phyloP scores from a whole-genome alignment of 2,113 vertebrate genomes.

The Osmerus eperlanus region DNA sequence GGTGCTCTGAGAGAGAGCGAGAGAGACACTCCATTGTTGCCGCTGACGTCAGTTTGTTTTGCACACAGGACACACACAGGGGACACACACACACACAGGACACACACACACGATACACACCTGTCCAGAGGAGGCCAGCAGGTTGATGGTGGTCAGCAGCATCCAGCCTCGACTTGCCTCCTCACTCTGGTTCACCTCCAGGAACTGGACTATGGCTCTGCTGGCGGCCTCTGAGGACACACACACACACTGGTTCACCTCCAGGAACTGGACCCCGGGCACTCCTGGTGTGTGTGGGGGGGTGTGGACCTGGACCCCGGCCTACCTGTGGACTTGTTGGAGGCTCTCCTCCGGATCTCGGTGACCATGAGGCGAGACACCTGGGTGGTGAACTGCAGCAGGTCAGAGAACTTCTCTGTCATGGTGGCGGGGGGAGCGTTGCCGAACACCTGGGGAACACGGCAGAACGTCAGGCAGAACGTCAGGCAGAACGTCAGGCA shows the following conservation, averaged over 20 bases:
- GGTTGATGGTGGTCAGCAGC: slow-evolving; percentile 97
- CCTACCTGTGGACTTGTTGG: slow-evolving; percentile 96
- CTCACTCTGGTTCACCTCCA: slow-evolving; percentile 99
- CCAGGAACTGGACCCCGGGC: not conserved
- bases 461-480: not conserved
- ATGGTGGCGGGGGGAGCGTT: slow-evolving; percentile 93
- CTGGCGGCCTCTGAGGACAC: slow-evolving; percentile 87
- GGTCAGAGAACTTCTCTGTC: slow-evolving; percentile 97
- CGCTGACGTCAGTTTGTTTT: slow-evolving; percentile 15
- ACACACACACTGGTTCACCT: slow-evolving; percentile 24
- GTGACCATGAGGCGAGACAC: slow-evolving; percentile 98
- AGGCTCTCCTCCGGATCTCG: slow-evolving; percentile 94
- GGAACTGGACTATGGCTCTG: slow-evolving; percentile 96
- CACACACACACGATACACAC: slow-evolving; percentile 53
- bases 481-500: no score
- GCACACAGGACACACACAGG: not conserved
- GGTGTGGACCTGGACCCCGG: not conserved
- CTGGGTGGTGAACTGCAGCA: slow-evolving; percentile 98
- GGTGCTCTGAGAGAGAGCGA: not conserved
- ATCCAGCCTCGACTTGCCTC: slow-evolving; percentile 98
- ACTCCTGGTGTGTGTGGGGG: not conserved
- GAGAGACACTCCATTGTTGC: slow-evolving; percentile 16
- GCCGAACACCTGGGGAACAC: slow-evolving; percentile 84
- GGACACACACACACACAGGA: not conserved
- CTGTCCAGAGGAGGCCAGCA: slow-evolving; percentile 96